These are phyloP conservation scores for Nemotelus pantherinus DNA, from an alignment of 2,888 invertebrate species.

Conservation along the genomic window DNA sequence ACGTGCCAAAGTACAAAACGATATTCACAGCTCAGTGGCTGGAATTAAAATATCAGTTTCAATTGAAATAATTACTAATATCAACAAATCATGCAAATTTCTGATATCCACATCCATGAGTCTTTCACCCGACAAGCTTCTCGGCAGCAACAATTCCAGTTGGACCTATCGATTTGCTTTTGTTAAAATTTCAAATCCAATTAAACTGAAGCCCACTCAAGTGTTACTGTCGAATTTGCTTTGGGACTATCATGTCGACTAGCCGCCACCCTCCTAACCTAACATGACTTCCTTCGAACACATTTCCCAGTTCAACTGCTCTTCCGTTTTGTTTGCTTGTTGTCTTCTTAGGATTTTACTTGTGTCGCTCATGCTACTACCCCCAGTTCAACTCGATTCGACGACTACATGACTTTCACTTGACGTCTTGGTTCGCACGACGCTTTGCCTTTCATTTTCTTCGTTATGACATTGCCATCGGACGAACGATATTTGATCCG, in stretches of 20 bases:
- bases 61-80: constrained; percentile 24
- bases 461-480: background rate
- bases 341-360: too few relatives aligned
- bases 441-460: background rate
- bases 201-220: constrained; percentile 35
- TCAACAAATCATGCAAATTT: constrained; percentile 28
- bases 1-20: background rate
- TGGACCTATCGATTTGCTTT: background rate
- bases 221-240: constrained; percentile 23
- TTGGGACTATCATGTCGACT: background rate
- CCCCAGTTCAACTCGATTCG: too few relatives aligned
- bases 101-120: background rate
- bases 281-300: too few relatives aligned
- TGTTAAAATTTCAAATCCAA: constrained; percentile 36
- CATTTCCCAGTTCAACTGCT: too few relatives aligned
- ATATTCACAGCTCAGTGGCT: background rate
- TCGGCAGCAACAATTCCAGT: background rate
- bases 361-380: too few relatives aligned
- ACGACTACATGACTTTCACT: too few relatives aligned
- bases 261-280: too few relatives aligned
- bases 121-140: background rate
- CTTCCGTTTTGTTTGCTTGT: too few relatives aligned
- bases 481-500: constrained; percentile 24
- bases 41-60: constrained; percentile 26
- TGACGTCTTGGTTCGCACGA: too few relatives aligned